phyloP scores from a whole-genome alignment of 2,888 invertebrate species.

The Drosophila infuscata region DNA sequence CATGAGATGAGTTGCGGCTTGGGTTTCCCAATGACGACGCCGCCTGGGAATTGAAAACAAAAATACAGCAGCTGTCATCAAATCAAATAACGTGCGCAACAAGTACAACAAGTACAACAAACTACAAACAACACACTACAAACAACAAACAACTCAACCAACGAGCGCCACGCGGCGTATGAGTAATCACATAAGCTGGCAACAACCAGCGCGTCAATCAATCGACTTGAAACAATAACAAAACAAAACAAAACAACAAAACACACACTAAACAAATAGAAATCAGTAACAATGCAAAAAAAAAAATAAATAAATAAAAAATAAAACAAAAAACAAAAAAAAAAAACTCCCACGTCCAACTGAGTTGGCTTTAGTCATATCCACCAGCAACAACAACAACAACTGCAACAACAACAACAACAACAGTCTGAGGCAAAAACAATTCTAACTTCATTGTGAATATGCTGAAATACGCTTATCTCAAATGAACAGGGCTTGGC shows the following conservation, averaged over 20 bases:
- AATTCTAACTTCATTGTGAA: not conserved
- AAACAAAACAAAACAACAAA: slow-evolving; percentile 7
- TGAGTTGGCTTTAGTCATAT: slow-evolving; percentile 13
- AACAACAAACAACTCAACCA: slow-evolving; percentile 5
- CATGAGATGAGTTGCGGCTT: slow-evolving; percentile 40
- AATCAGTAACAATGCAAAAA: slow-evolving; percentile 9
- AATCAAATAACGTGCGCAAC: slow-evolving; percentile 50
- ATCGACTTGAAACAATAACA: slow-evolving; percentile 36
- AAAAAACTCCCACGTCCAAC: slow-evolving; percentile 48
- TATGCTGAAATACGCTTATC: not conserved
- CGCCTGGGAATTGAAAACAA: slow-evolving; percentile 39
- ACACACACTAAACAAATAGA: slow-evolving; percentile 3
- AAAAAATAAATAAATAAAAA: slow-evolving; percentile 10
- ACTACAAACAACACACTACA: slow-evolving; percentile 45
- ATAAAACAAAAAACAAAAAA: slow-evolving; percentile 4
- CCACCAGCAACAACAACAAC: slow-evolving; percentile 6
- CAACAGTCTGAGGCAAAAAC: not conserved
- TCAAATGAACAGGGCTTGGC: not conserved
- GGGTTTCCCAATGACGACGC: slow-evolving; percentile 34
- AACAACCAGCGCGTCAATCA: slow-evolving; percentile 58
- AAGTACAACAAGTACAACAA: slow-evolving; percentile 41
- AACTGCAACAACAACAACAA: not conserved
- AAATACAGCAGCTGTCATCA: slow-evolving; percentile 51
- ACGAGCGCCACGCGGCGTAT: slow-evolving; percentile 62
- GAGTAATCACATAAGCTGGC: slow-evolving; percentile 53